Conservation (phyloP, 1,140 invertebrate genomes). For the Mercenaria mercenaria region DNA sequence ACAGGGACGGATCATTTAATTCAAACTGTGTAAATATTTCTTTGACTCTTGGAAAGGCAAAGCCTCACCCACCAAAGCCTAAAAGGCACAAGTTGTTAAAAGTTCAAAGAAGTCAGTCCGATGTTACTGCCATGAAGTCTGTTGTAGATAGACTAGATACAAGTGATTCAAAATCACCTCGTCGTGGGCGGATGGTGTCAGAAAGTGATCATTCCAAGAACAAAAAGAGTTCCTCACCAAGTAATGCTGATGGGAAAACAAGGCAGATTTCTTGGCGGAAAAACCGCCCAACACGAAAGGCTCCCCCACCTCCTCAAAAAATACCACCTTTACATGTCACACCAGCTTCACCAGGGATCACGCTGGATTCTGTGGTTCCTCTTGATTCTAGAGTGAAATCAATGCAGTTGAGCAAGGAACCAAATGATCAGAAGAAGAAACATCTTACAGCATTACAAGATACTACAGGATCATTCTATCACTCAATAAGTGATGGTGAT, state of each 20-base stretch:
- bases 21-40: conserved; percentile 23
- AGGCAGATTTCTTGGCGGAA: conserved; percentile 4
- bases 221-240: background rate
- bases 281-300: conserved; percentile 49
- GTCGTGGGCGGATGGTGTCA: background rate
- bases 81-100: conserved; percentile 58
- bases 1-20: background rate
- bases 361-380: conserved; percentile 42
- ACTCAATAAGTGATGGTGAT: conserved; percentile 51
- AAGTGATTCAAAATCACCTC: conserved; percentile 16
- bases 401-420: background rate
- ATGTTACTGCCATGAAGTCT: conserved; percentile 57
- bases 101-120: conserved; percentile 64
- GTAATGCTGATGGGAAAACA: background rate
- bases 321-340: background rate
- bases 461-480: conserved; percentile 26
- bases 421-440: background rate
- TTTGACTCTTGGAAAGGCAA: conserved; percentile 50
- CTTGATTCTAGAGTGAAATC: conserved; percentile 49
- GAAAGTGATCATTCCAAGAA: background rate
- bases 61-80: conserved; percentile 63
- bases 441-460: background rate
- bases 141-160: conserved; percentile 42
- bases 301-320: conserved; percentile 39
- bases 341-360: conserved; percentile 17